Conservation (phyloP, 2,113 vertebrate species). For the Cranoglanis bouderius region DNA sequence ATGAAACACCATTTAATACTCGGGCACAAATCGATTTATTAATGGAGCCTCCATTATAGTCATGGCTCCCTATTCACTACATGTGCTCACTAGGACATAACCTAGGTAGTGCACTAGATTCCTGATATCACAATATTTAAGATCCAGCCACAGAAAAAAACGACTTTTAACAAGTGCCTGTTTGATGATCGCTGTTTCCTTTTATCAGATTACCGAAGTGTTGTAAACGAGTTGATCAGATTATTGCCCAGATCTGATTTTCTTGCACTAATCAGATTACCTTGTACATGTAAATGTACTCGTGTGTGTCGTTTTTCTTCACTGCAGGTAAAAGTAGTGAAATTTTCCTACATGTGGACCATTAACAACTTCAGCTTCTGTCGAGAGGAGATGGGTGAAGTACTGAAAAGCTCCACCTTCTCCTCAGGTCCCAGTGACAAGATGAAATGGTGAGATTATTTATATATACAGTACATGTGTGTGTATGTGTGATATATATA, state of each 20-base stretch:
- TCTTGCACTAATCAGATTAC: background rate
- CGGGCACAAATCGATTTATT: background rate
- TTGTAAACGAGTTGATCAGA: background rate
- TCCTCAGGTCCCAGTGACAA: slow-evolving; percentile 99
- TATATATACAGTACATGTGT: background rate
- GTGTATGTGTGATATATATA: too few relatives aligned
- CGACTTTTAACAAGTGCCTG: background rate
- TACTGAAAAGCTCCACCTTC: slow-evolving; percentile 98
- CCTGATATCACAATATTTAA: background rate
- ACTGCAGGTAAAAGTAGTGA: slow-evolving; percentile 96
- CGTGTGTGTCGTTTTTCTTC: background rate
- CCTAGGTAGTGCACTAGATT: background rate
- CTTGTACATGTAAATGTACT: background rate
- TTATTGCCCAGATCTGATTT: background rate
- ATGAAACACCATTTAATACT: background rate
- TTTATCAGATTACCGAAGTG: background rate
- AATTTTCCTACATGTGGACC: slow-evolving; percentile 99
- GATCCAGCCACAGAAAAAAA: background rate
- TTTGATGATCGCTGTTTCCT: background rate
- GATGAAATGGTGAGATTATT: slow-evolving; percentile 88
- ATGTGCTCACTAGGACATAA: background rate
- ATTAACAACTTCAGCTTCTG: slow-evolving; percentile 99
- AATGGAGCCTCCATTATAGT: background rate
- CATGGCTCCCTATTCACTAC: background rate
- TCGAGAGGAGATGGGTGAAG: slow-evolving; percentile 98